Evolutionary conservation across 1,140 invertebrate genomes (phyloP), one percentile per base, ranked within the genome.

Genomic region (Battus philenor): DNA sequence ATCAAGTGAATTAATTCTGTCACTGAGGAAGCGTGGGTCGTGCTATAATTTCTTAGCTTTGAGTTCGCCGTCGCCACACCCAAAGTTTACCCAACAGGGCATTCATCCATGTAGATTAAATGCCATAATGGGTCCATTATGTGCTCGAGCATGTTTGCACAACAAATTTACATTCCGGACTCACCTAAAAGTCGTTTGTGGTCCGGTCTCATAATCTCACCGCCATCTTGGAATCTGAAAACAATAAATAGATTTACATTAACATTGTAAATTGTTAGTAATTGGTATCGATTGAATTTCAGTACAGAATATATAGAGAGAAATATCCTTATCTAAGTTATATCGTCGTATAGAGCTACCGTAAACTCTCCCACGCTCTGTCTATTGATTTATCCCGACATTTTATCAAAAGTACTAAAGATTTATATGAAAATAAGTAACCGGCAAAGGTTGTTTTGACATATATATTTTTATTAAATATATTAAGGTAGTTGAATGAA

Each of bases 141-240:
- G 54, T 67, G 49, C 45, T 54, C 29, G 53, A 58, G 61, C 54
- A 57, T 63, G 56, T 64, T 64, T 66, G 47, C 53, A 64, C 54
- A 66, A 63, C 36, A 58, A 36, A 61, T 72, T 65, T 64, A 53
- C 50, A 69, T 65, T 68, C 44, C 51, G 18, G 26, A 69, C 73
- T 81, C 48, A 77, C 77, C 71, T 77, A 64, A 65, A 68, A 57
- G 52, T 55, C 44, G 59, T 57, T 65, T 56, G 53, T 32, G 24
- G 48, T 48, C 56, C 38, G 45, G 47, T 50, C 58, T 82, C 78
- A 79, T 82, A 79, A 76, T 67, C 64, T 56, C 38, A 54, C 53
- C 54, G 54, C 52, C 71, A 79, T 81, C 50, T 52, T 64, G 47
- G 36, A 50, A 74, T 68, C 78, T 82, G 78, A 20, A 52, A 69